A percentile compares a stretch with the other conserved stretches of the same genome.
phyloP scores from a whole-genome alignment of 2,888 invertebrate species.

The Eupithecia insigniata region DNA sequence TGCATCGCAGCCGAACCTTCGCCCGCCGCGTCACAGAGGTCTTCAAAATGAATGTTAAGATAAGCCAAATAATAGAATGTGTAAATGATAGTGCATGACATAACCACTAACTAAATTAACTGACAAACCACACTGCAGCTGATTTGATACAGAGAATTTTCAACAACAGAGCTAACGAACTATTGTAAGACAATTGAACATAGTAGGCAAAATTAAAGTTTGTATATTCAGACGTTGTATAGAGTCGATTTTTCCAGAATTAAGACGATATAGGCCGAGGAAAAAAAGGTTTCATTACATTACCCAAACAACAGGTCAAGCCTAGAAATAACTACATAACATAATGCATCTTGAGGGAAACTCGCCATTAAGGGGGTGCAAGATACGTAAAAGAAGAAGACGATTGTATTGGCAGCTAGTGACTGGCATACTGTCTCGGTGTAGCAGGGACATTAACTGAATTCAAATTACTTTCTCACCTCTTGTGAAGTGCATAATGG shows the following conservation, averaged over 20 bases:
- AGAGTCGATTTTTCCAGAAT: too few species aligned
- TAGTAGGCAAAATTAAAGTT: too few species aligned
- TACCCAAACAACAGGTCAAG: background rate
- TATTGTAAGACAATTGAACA: background rate
- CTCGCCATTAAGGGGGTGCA: background rate
- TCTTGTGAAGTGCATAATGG: constrained; percentile 79
- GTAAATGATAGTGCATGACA: background rate
- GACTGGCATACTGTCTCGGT: constrained; percentile 6
- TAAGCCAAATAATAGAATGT: background rate
- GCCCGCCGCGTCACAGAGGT: too few species aligned
- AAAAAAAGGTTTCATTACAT: background rate
- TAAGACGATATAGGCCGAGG: background rate
- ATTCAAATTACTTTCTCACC: constrained; percentile 80
- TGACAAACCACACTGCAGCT: background rate
- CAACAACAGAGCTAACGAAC: background rate
- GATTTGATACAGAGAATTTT: background rate
- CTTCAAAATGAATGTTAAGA: background rate
- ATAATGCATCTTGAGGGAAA: background rate
- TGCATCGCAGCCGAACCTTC: too few species aligned
- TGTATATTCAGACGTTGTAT: too few species aligned
- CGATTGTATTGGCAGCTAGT: background rate
- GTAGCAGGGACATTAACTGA: constrained; percentile 64
- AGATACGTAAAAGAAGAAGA: too few species aligned
- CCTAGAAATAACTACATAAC: background rate
- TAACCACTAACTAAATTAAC: background rate